Evolutionary conservation across 2,113 vertebrate species (phyloP).

Genomic region (Colistium nudipinnis): DNA sequence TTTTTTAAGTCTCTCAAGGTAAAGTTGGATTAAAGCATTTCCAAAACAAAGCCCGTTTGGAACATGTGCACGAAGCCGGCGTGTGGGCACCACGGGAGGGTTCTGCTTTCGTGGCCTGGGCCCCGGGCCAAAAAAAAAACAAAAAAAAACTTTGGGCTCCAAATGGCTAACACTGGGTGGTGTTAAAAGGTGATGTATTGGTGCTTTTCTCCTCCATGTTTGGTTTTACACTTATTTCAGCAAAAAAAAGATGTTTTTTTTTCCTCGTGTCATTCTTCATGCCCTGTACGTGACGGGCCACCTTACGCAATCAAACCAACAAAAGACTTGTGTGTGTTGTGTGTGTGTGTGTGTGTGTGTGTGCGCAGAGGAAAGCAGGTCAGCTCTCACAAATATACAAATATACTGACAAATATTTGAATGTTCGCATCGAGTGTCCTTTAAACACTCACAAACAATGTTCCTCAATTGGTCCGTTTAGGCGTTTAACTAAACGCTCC

Average conservation of each 20-base stretch:
- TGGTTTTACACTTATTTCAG: constrained; percentile 22
- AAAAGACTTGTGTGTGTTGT: constrained; percentile 2
- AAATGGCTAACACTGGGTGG: constrained; percentile 41
- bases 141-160: constrained; percentile 49
- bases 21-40: constrained; percentile 51
- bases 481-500: constrained; percentile 20
- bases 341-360: not conserved
- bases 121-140: too few relatives aligned
- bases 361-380: constrained; percentile 6
- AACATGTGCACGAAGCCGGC: constrained; percentile 12
- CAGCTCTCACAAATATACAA: constrained; percentile 31
- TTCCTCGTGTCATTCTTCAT: constrained; percentile 5
- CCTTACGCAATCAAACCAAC: constrained; percentile 5
- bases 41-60: constrained; percentile 58
- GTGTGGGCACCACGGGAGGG: constrained; percentile 15
- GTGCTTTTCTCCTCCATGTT: constrained; percentile 42
- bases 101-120: constrained; percentile 54
- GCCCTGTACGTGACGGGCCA: constrained; percentile 9
- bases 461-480: constrained; percentile 27
- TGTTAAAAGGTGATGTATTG: constrained; percentile 64
- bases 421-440: constrained; percentile 31
- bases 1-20: constrained; percentile 67
- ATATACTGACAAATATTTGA: constrained; percentile 53
- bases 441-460: constrained; percentile 50
- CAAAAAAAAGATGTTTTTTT: constrained; percentile 12